phyloP scores from a whole-genome alignment of 2,113 vertebrate species.

The Strigops habroptila region DNA sequence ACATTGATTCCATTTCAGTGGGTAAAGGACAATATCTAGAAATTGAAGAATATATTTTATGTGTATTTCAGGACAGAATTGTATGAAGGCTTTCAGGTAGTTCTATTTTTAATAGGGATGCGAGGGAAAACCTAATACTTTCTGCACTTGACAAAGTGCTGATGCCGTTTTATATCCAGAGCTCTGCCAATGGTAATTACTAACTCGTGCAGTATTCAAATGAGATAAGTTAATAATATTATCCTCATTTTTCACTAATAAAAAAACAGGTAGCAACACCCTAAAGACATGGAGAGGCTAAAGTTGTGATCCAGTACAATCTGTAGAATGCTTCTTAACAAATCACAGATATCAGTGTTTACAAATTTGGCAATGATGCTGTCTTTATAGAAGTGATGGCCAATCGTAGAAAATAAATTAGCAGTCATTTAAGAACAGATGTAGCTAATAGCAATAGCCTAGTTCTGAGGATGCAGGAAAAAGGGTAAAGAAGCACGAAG shows the following conservation, averaged over 20 bases:
- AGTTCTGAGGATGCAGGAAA: neutral
- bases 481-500: rapidly evolving
- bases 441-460: neutral
- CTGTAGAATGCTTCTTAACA: neutral
- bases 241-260: neutral
- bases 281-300: neutral
- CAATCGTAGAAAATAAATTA: neutral
- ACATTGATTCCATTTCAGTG: neutral
- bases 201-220: neutral
- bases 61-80: neutral
- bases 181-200: neutral
- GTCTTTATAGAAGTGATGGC: neutral
- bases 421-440: neutral
- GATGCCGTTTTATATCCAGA: neutral
- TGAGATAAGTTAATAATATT: neutral
- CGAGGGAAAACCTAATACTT: neutral
- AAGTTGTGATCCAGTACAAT: neutral
- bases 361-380: neutral
- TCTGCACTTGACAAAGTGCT: neutral
- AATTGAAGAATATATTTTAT: neutral
- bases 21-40: neutral
- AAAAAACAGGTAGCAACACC: neutral
- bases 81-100: neutral
- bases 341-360: neutral
- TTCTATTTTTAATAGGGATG: neutral